Conservation (phyloP, 2,888 invertebrate genomes). For the Melolontha melolontha region DNA sequence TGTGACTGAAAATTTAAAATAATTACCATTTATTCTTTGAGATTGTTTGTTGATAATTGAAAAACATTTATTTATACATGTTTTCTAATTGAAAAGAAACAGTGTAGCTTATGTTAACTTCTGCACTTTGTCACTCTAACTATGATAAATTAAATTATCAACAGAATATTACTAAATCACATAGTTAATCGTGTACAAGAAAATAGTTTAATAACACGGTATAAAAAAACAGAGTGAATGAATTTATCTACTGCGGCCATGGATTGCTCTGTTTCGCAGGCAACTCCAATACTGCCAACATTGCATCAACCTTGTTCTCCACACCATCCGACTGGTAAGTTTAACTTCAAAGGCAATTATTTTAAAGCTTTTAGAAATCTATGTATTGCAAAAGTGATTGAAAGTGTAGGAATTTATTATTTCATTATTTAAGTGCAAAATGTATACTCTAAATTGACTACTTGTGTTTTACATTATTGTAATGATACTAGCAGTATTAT, state of each 20-base stretch:
- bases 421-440: too few species aligned
- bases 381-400: too few species aligned
- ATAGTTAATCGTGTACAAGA: neutral
- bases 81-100: neutral
- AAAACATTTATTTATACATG: too few species aligned
- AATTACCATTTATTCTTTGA: too few species aligned
- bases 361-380: too few species aligned
- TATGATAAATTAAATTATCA: neutral
- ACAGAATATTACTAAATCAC: neutral
- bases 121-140: constrained; percentile 10
- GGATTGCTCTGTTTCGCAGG: constrained; percentile 59
- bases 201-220: neutral
- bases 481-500: too few species aligned
- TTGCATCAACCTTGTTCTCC: constrained; percentile 61
- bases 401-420: too few species aligned
- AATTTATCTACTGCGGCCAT: constrained; percentile 50
- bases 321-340: constrained; percentile 57
- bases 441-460: too few species aligned
- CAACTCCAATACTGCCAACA: constrained; percentile 54
- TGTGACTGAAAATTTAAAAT: neutral
- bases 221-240: constrained; percentile 36
- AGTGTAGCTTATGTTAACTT: constrained; percentile 14
- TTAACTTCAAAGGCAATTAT: neutral
- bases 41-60: too few species aligned
- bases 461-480: too few species aligned